Percentiles rank a stretch among this genome's conserved stretches.
phyloP scores from a whole-genome alignment of 2,888 invertebrate genomes.

The Asteroscopus sphinx region DNA sequence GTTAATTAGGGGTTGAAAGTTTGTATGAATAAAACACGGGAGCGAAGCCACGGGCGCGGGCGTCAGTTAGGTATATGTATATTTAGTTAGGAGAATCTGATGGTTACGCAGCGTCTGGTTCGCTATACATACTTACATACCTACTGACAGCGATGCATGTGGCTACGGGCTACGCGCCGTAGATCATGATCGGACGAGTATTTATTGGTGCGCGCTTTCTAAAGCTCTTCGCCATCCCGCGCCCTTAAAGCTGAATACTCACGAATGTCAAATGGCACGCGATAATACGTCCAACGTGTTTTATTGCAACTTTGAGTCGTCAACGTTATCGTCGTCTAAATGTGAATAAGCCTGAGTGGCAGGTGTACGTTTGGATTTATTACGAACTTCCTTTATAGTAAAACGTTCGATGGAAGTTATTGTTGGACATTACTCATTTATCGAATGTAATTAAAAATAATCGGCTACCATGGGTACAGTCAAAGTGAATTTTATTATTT shows the following conservation, averaged over 20 bases:
- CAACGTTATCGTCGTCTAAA: constrained; percentile 60
- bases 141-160: constrained; percentile 69
- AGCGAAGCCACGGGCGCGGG: too few species aligned
- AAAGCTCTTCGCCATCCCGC: constrained; percentile 62
- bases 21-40: too few species aligned
- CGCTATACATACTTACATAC: constrained; percentile 43
- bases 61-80: too few species aligned
- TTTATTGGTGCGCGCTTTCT: constrained; percentile 88
- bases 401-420: constrained; percentile 45
- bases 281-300: constrained; percentile 66
- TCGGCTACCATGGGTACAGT: constrained; percentile 31
- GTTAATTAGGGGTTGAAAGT: too few species aligned
- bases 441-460: constrained; percentile 51
- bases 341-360: constrained; percentile 66
- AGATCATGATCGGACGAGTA: constrained; percentile 89
- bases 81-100: constrained; percentile 9
- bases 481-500: constrained; percentile 38
- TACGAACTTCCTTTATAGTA: constrained; percentile 60
- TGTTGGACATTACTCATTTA: constrained; percentile 55
- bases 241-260: constrained; percentile 69
- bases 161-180: constrained; percentile 88
- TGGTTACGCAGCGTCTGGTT: constrained; percentile 13
- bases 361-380: constrained; percentile 71
- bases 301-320: constrained; percentile 68
- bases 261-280: constrained; percentile 80